Percentiles rank a stretch among this genome's conserved stretches.
These are phyloP conservation scores for Girardinichthys multiradiatus DNA, from an alignment of 2,113 vertebrate genomes.

Conservation along the genomic window DNA sequence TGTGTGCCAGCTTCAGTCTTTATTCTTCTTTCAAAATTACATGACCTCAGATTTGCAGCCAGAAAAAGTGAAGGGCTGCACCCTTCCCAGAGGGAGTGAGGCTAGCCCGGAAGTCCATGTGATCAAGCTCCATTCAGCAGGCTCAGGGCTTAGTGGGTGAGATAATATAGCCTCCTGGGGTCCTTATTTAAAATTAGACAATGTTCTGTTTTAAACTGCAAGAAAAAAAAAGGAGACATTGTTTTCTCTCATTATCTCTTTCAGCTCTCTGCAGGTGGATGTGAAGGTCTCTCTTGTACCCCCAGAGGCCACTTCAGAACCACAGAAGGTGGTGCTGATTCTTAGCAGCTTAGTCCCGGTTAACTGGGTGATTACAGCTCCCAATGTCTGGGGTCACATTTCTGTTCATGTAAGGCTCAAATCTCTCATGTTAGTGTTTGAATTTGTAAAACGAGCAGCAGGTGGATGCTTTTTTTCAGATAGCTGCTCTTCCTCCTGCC, in stretches of 20 bases:
- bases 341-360: constrained; percentile 78
- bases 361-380: constrained; percentile 77
- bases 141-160: constrained; percentile 75
- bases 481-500: too few relatives aligned
- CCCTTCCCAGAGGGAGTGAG: not conserved
- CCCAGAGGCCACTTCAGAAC: constrained; percentile 37
- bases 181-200: not conserved
- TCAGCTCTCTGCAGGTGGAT: constrained; percentile 73
- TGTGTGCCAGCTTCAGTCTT: constrained; percentile 73
- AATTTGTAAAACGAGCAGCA: too few relatives aligned
- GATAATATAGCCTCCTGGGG: constrained; percentile 4
- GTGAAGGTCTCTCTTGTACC: constrained; percentile 76
- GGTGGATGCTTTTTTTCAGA: too few relatives aligned
- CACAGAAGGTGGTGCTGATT: constrained; percentile 72
- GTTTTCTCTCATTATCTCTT: not conserved
- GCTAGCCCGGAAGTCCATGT: constrained; percentile 74
- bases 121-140: constrained; percentile 76
- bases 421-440: not conserved
- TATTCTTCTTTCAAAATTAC: constrained; percentile 78
- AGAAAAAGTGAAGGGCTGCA: constrained; percentile 75
- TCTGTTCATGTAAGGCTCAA: constrained; percentile 61
- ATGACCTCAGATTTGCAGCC: constrained; percentile 77
- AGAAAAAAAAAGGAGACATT: not conserved
- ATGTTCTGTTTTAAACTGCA: not conserved
- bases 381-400: constrained; percentile 70